Conservation (phyloP, 2,113 vertebrate genomes). For the Microtus montanus region DNA sequence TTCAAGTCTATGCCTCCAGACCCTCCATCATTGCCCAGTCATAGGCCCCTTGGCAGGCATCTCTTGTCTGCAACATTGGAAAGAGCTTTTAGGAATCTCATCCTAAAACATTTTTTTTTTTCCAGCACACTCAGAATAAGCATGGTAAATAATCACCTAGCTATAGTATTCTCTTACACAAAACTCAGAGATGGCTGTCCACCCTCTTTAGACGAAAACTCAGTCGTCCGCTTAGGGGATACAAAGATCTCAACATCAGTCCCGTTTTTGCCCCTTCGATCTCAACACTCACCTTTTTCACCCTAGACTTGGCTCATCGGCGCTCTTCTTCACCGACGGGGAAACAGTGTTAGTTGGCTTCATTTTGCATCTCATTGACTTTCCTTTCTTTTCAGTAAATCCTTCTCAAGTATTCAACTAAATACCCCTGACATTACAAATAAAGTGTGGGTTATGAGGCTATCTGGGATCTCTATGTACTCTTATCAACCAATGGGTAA, state of each 20-base stretch:
- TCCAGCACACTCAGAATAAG: not conserved
- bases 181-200: not conserved
- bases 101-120: not conserved
- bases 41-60: not conserved
- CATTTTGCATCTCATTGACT: not conserved
- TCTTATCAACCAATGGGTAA: not conserved
- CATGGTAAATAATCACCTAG: not conserved
- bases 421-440: not conserved
- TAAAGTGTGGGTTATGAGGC: not conserved
- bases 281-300: not conserved
- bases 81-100: not conserved
- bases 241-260: not conserved
- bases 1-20: conserved; percentile 15
- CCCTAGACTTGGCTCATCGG: not conserved
- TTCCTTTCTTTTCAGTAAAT: not conserved
- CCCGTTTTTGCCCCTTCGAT: not conserved
- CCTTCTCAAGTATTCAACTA: not conserved
- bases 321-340: not conserved
- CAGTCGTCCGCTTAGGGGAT: not conserved
- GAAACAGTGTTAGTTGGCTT: not conserved
- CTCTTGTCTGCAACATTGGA: not conserved
- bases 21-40: not conserved
- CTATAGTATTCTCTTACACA: not conserved
- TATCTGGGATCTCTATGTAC: not conserved
- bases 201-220: not conserved